Evolutionary conservation across 1,140 invertebrate genomes (phyloP).

Genomic region (Ceratina japonica): DNA sequence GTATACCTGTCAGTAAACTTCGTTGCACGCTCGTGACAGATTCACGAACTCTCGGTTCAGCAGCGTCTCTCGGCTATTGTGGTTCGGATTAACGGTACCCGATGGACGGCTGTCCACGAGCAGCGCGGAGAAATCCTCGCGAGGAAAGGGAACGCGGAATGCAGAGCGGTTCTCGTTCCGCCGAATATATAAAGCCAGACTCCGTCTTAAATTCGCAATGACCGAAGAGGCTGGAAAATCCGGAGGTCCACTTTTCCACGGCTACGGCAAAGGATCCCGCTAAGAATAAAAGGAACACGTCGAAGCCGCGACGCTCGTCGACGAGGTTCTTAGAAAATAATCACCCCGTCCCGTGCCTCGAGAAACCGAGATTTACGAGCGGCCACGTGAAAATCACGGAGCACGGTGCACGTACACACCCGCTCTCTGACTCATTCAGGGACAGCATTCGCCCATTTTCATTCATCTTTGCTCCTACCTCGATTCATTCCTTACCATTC

Average conservation of each 20-base stretch:
- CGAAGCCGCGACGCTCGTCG: neutral
- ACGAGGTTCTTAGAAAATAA: constrained; percentile 47
- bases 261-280: neutral
- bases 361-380: constrained; percentile 50
- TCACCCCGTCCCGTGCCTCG: constrained; percentile 23
- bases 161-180: neutral
- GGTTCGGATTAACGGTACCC: constrained; percentile 72
- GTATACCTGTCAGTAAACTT: constrained; percentile 11
- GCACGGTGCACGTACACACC: neutral
- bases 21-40: constrained; percentile 5
- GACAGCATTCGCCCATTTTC: constrained; percentile 47
- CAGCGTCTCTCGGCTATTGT: constrained; percentile 63
- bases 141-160: neutral
- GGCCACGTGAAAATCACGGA: constrained; percentile 53
- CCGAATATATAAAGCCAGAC: no score
- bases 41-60: neutral
- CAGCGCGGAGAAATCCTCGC: constrained; percentile 15
- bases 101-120: constrained; percentile 45
- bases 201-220: neutral
- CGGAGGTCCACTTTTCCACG: neutral
- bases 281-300: neutral
- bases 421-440: constrained; percentile 39
- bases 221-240: neutral
- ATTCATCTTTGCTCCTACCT: constrained; percentile 49
- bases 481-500: neutral